A percentile compares a stretch with the other conserved stretches of the same genome.
Conservation (phyloP, 2,113 vertebrate species). For the Colaptes auratus region DNA sequence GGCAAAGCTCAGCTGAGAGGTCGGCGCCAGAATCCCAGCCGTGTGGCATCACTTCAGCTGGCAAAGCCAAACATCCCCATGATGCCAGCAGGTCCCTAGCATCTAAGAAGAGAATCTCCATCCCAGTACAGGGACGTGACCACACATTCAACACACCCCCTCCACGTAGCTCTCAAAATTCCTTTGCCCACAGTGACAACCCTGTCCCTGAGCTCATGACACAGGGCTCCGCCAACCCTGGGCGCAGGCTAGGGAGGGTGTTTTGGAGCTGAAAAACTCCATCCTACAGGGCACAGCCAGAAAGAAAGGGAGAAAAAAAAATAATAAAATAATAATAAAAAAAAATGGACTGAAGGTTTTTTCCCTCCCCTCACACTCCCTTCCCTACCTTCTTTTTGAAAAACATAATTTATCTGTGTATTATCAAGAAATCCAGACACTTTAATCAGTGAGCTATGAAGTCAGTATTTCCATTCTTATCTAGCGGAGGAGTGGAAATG, state of each 20-base stretch:
- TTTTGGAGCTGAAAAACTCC: not conserved
- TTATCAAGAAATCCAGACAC: conserved; percentile 99
- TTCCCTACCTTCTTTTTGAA: conserved; percentile 86
- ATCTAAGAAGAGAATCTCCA: not conserved
- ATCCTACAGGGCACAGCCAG: not conserved
- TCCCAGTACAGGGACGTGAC: fast-evolving
- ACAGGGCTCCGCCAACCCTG: not conserved
- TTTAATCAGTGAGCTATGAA: conserved; percentile 99
- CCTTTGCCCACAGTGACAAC: fast-evolving
- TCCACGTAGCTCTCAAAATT: not conserved
- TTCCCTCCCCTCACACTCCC: conserved; percentile 70
- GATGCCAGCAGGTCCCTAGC: not conserved
- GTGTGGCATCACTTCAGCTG: not conserved
- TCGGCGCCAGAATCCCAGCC: not conserved
- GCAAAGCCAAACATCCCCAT: fast-evolving
- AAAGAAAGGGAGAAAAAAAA: conserved; percentile 45
- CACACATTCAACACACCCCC: fast-evolving
- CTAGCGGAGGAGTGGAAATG: conserved; percentile 99
- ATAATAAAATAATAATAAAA: not conserved
- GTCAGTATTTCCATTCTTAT: conserved; percentile 99
- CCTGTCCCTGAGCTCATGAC: fast-evolving
- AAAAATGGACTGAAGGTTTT: conserved; percentile 74
- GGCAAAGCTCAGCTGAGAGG: not conserved
- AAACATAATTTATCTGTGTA: conserved; percentile 99
- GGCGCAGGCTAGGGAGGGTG: not conserved